phyloP scores from a whole-genome alignment of 2,797 vertebrate species.

The Propithecus perrieri region DNA sequence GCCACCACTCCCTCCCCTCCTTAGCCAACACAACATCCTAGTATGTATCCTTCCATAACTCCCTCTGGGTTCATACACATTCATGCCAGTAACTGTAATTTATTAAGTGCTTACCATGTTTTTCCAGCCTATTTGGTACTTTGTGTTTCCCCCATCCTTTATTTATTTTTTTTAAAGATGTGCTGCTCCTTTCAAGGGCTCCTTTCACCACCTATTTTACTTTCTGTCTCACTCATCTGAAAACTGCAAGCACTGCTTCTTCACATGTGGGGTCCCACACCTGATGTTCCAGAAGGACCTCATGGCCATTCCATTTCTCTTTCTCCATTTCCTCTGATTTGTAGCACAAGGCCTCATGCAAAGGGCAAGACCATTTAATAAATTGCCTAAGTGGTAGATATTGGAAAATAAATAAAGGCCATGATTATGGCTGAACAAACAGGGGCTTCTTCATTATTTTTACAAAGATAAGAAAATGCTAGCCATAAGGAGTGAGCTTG shows the following conservation, averaged over 20 bases:
- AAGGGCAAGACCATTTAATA: constrained; percentile 30
- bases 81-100: neutral
- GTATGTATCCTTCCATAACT: neutral
- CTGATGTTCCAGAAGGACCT: neutral
- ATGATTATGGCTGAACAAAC: constrained; percentile 12
- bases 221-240: neutral
- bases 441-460: constrained; percentile 12
- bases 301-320: neutral
- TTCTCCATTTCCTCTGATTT: neutral
- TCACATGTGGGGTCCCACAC: neutral
- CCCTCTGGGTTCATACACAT: neutral
- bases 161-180: neutral
- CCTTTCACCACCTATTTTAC: neutral
- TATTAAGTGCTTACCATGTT: neutral
- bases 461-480: constrained; percentile 37
- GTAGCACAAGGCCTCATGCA: neutral
- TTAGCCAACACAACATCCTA: neutral
- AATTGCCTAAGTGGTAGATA: neutral
- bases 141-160: neutral
- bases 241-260: neutral
- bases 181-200: neutral
- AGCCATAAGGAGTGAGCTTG: neutral
- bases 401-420: constrained; percentile 34
- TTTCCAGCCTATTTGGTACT: neutral
- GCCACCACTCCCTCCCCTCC: neutral